A percentile compares a stretch with the other conserved stretches of the same genome.
phyloP scores from a whole-genome alignment of 2,888 invertebrate genomes.

The Balanococcus diminutus region DNA sequence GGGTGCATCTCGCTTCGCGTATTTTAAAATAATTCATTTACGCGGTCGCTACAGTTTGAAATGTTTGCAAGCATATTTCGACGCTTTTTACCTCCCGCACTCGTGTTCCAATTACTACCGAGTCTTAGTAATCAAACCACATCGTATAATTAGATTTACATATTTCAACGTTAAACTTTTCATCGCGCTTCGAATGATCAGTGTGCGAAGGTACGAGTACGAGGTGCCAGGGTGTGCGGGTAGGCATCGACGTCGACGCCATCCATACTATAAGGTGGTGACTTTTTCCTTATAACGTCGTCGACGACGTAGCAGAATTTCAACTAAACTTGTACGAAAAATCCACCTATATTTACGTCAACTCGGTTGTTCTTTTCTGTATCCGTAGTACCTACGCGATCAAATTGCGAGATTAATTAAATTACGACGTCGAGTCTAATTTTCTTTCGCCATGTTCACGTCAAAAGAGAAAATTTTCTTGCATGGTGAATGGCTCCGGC shows the following conservation, averaged over 20 bases:
- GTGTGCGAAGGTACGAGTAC: neutral
- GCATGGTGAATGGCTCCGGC: neutral
- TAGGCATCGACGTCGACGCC: neutral
- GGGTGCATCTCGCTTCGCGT: neutral
- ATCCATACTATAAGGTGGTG: no score
- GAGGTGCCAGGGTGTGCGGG: no score
- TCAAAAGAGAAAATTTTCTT: neutral
- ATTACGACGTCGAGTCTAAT: neutral
- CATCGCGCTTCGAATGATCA: neutral
- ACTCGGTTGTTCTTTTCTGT: neutral
- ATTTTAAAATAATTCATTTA: neutral
- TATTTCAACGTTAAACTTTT: neutral
- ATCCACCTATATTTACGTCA: neutral
- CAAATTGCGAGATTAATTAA: neutral
- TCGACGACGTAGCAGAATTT: neutral
- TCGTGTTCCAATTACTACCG: neutral
- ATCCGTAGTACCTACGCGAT: neutral
- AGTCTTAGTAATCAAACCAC: neutral
- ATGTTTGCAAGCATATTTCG: neutral
- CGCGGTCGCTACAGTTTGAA: neutral
- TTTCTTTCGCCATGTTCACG: neutral
- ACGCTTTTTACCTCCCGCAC: neutral
- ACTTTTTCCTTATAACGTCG: neutral
- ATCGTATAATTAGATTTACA: constrained; percentile 5
- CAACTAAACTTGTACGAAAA: neutral